These are phyloP conservation scores for Panagrolaimus sp. DNA, from an alignment of 1,140 invertebrate genomes.

Conservation along the genomic window DNA sequence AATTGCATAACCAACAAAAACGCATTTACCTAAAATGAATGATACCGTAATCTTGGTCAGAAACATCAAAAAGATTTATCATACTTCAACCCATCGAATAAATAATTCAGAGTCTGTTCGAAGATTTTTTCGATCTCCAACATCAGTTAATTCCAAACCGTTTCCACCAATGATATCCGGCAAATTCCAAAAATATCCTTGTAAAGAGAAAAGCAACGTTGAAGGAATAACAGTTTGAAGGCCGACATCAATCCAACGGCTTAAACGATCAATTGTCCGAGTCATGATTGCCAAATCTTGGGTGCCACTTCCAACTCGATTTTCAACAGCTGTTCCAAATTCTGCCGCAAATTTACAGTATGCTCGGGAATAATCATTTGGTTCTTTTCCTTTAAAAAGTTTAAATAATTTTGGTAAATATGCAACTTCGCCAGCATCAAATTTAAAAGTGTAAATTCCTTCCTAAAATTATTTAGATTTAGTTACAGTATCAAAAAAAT, in stretches of 20 bases:
- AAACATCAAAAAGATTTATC: background rate
- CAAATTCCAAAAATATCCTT: constrained; percentile 77
- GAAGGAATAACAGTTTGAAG: constrained; percentile 77
- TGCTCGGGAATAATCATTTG: constrained; percentile 66
- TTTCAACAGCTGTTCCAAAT: constrained; percentile 71
- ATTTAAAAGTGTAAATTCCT: constrained; percentile 80
- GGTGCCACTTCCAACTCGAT: constrained; percentile 72
- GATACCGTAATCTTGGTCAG: background rate
- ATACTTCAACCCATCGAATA: constrained; percentile 77
- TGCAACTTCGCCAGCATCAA: constrained; percentile 81
- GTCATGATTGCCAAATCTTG: constrained; percentile 77
- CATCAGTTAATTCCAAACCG: constrained; percentile 62
- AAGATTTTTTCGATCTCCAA: constrained; percentile 62
- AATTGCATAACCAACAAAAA: constrained; percentile 83
- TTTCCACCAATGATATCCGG: constrained; percentile 90
- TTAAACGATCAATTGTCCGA: constrained; percentile 81
- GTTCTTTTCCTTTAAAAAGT: constrained; percentile 55
- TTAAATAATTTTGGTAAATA: constrained; percentile 70
- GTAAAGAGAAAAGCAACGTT: constrained; percentile 71
- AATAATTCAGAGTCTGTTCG: constrained; percentile 71
- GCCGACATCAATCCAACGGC: constrained; percentile 76
- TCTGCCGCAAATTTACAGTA: constrained; percentile 68
- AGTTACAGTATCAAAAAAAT: too few relatives aligned
- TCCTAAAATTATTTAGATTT: constrained; percentile 41
- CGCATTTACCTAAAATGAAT: constrained; percentile 65